phyloP scores from a whole-genome alignment of 1,140 invertebrate species.

The Lucilia cuprina region DNA sequence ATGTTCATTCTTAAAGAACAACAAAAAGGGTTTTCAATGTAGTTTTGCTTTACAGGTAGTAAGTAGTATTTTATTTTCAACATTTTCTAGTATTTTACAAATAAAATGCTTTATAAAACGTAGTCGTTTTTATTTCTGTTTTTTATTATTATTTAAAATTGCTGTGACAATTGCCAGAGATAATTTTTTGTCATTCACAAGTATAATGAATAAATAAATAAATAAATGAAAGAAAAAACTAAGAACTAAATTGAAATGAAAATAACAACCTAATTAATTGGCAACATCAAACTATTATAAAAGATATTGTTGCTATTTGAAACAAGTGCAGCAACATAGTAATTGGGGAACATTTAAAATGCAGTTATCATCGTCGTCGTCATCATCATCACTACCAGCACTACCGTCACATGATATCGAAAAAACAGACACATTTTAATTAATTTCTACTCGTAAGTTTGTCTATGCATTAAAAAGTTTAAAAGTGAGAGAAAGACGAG shows the following conservation, averaged over 20 bases:
- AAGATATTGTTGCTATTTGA: neutral
- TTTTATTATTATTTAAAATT: neutral
- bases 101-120: neutral
- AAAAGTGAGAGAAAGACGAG: neutral
- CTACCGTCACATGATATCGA: neutral
- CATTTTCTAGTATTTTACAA: too few species aligned
- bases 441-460: neutral
- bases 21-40: too few species aligned
- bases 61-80: too few species aligned
- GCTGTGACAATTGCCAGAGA: slow-evolving; percentile 9
- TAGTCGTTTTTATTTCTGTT: neutral
- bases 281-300: neutral
- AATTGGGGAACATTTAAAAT: neutral
- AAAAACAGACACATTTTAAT: neutral
- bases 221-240: neutral
- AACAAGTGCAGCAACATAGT: neutral
- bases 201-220: neutral
- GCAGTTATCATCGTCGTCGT: neutral
- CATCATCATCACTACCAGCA: too few species aligned
- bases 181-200: neutral
- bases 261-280: neutral
- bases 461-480: too few species aligned
- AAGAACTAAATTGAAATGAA: neutral
- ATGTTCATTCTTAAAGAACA: too few species aligned
- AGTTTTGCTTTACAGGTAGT: too few species aligned